Evolutionary conservation across 1,140 invertebrate genomes (phyloP), one percentile per base, ranked within the genome.

Genomic region (Sminthurinus signatus): DNA sequence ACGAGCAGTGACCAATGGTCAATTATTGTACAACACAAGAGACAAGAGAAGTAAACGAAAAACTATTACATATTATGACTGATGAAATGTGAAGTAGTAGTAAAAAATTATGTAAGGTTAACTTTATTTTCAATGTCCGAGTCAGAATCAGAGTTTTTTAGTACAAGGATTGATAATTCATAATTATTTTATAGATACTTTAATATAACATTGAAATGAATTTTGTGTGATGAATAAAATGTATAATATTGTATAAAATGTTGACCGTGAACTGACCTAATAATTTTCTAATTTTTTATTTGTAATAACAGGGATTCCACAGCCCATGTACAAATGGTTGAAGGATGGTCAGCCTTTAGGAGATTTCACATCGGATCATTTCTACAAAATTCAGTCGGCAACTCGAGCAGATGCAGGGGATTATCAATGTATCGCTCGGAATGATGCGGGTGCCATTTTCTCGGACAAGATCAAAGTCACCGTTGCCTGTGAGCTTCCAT

Each of bases 351-450:
- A 43, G 5, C 63, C 85, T 39, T 76, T 91, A 52, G 85, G 84
- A 39, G 86, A 87, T 71, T 87, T 87, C 72, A 83, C 83, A 5
- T 76, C 76, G 0, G 88, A 89, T 73, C 81, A 85, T 71, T 90
- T 88, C 75, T 88, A 88, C 76, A 86, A 88, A 74, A 91, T 95
- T 63, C 82, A 85, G 65, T 87, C 85, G 70, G 86, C 89, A 1
- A 83, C 83, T 59, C 80, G 85, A 31, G 81, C 85, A 59, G 89
- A 95, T 77, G 86, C 87, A 31, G 93, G 92, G 17, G 84, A 85
- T 36, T 96, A 96, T 77, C 87, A 92, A 74, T 96, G 92, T 78
- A 84, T 93, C 51, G 92, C 92, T 12, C 84, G 84, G 62, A 96
- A 95, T 77, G 85, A 88, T 69, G 90, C 89, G 50, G 93, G 93